A percentile compares a stretch with the other conserved stretches of the same genome.
phyloP scores from a whole-genome alignment of 2,888 invertebrate genomes.

The Nemurella pictetii region DNA sequence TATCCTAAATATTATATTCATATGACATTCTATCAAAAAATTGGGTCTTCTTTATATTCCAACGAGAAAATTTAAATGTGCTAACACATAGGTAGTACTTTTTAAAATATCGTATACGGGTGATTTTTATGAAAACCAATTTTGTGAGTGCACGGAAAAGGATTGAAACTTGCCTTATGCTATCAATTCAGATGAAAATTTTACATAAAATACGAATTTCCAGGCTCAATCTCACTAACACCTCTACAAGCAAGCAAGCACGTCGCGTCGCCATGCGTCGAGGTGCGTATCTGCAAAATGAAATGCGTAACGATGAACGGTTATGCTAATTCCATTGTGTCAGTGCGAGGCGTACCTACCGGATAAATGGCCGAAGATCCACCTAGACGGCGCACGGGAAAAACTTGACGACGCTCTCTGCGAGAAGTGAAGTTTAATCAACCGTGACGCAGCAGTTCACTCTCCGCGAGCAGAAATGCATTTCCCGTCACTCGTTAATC shows the following conservation, averaged over 20 bases:
- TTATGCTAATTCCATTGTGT: constrained; percentile 4
- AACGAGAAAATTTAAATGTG: background rate
- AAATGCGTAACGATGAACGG: background rate
- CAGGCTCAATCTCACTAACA: background rate
- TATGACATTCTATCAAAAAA: too few relatives aligned
- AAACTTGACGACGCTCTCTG: background rate
- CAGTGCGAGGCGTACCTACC: too few relatives aligned
- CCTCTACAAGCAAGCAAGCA: background rate
- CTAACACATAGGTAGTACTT: background rate
- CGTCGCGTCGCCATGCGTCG: background rate
- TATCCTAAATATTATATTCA: too few relatives aligned
- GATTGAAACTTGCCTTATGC: background rate
- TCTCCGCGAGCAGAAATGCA: background rate
- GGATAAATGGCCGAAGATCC: background rate
- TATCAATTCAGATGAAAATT: background rate
- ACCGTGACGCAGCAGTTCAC: too few relatives aligned
- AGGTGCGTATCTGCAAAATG: background rate
- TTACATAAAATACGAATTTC: background rate
- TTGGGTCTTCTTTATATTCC: too few relatives aligned
- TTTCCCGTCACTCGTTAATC: background rate
- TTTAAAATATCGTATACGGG: background rate
- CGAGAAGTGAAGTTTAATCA: background rate
- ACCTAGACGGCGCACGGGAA: background rate
- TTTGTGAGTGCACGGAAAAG: background rate
- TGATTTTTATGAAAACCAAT: background rate